Evolutionary conservation across 2,888 invertebrate species (phyloP).

Genomic region (Ochropacha duplaris): DNA sequence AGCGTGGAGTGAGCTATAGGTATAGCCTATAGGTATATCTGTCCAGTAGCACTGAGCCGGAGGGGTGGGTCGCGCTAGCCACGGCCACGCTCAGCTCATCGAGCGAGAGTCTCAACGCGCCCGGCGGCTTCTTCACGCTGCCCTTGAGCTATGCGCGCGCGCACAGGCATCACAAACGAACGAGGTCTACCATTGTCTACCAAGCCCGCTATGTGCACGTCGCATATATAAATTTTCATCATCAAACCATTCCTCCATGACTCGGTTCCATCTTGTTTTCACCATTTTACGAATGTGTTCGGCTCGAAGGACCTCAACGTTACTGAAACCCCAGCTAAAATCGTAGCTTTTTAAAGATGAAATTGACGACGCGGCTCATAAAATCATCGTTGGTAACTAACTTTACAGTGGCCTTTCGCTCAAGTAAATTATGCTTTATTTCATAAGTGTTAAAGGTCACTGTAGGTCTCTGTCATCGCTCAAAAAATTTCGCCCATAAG

Average conservation of each 20-base stretch:
- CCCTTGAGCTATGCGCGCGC: conserved; percentile 91
- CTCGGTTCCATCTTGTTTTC: background rate
- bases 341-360: conserved; percentile 32
- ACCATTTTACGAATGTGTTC: background rate
- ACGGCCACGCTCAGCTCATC: conserved; percentile 82
- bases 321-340: background rate
- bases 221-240: conserved; percentile 39
- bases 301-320: background rate
- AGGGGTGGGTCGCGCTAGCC: conserved; percentile 63
- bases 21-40: conserved; percentile 38
- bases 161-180: conserved; percentile 90
- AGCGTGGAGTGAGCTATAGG: conserved; percentile 9
- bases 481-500: conserved; percentile 53
- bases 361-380: conserved; percentile 35
- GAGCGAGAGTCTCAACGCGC: conserved; percentile 85
- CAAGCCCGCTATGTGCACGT: conserved; percentile 70
- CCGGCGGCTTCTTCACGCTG: conserved; percentile 87
- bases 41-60: conserved; percentile 63
- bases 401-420: conserved; percentile 34
- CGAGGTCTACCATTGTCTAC: conserved; percentile 86
- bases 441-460: conserved; percentile 23
- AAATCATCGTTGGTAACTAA: conserved; percentile 29
- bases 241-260: conserved; percentile 12
- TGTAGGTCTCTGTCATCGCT: conserved; percentile 38
- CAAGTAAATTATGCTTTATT: conserved; percentile 7